These are phyloP conservation scores for Gila orcuttii DNA, from an alignment of 2,113 vertebrate species.

Conservation along the genomic window DNA sequence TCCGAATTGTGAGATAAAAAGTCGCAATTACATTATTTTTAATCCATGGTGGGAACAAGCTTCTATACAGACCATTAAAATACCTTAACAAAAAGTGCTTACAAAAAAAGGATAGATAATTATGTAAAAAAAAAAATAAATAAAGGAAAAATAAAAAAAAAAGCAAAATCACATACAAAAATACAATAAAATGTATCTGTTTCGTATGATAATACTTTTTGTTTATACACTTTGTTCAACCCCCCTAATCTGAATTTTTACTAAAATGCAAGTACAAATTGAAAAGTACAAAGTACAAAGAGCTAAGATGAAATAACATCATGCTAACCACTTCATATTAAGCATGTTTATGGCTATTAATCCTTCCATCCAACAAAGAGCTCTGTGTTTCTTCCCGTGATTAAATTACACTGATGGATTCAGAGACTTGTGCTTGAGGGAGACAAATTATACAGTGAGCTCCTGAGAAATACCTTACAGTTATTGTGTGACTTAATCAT, in stretches of 20 bases:
- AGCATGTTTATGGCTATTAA: constrained; percentile 14
- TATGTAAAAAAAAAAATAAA: neutral
- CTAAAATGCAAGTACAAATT: neutral
- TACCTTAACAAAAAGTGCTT: neutral
- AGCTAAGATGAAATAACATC: neutral
- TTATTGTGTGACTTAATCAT: constrained; percentile 36
- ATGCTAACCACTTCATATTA: neutral
- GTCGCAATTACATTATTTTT: too few relatives aligned
- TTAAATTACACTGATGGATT: constrained; percentile 17
- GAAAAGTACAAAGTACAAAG: neutral
- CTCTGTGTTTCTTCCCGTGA: constrained; percentile 40
- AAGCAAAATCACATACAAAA: too few relatives aligned
- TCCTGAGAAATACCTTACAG: constrained; percentile 14
- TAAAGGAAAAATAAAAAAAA: neutral
- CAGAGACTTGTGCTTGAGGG: constrained; percentile 20
- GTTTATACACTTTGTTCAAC: neutral
- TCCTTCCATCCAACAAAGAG: constrained; percentile 1
- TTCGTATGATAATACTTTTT: too few relatives aligned
- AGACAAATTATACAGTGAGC: constrained; percentile 29
- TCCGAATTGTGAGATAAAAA: too few relatives aligned
- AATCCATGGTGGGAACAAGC: too few relatives aligned
- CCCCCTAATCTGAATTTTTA: neutral
- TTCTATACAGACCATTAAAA: neutral
- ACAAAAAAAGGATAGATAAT: neutral
- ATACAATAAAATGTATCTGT: too few relatives aligned